Conservation (phyloP, 2,113 vertebrate species). For the Sinocyclocheilus grahami region DNA sequence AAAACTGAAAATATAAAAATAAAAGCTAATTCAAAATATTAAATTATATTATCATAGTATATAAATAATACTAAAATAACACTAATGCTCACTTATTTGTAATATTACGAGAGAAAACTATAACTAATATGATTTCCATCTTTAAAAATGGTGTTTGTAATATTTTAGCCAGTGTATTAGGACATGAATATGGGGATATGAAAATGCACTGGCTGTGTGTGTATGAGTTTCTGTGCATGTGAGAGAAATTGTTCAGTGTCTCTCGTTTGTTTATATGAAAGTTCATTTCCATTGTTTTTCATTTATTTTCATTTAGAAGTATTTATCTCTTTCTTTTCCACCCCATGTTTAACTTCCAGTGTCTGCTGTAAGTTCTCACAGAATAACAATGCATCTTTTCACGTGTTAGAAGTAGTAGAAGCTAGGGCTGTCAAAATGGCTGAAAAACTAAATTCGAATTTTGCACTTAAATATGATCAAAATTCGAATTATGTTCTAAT, state of each 20-base stretch:
- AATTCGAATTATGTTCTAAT: no score
- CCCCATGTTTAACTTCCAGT: not conserved
- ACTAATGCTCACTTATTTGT: not conserved
- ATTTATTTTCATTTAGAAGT: not conserved
- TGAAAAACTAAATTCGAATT: no score
- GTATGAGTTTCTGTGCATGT: not conserved
- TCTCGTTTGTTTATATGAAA: not conserved
- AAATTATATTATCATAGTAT: not conserved
- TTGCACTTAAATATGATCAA: no score
- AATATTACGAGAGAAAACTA: not conserved
- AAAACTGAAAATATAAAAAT: no score
- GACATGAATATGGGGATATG: not conserved
- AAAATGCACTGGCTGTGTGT: not conserved
- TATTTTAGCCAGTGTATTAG: not conserved
- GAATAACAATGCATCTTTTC: no score
- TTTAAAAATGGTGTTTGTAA: no score
- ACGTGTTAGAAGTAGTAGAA: no score
- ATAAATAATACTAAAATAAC: not conserved
- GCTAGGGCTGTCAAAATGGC: no score
- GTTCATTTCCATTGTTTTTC: not conserved
- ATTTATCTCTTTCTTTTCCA: not conserved
- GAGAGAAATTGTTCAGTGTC: not conserved
- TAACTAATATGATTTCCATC: not conserved
- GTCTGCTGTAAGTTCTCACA: not conserved
- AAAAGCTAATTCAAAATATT: no score